Evolutionary conservation across 2,888 invertebrate species (phyloP).

Genomic region (Nomada hirtipes): DNA sequence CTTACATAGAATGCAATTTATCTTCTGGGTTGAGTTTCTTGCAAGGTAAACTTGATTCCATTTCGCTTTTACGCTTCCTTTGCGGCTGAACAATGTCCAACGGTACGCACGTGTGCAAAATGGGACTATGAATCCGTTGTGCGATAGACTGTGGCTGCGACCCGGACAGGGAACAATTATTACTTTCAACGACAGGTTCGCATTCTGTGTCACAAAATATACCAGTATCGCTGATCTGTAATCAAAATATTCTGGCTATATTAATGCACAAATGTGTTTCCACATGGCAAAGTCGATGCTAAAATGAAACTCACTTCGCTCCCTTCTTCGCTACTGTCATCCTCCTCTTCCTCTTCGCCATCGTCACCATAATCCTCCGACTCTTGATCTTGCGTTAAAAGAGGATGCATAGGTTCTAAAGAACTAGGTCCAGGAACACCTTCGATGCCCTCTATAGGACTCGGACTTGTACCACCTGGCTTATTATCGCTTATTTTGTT

Average conservation of each 20-base stretch:
- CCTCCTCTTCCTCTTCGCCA: conserved; percentile 82
- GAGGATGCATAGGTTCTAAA: conserved; percentile 73
- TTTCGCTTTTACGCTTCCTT: conserved; percentile 82
- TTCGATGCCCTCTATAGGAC: conserved; percentile 81
- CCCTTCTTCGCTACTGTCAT: conserved; percentile 79
- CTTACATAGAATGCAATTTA: conserved; percentile 78
- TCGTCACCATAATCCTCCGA: conserved; percentile 80
- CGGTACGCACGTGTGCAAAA: conserved; percentile 79
- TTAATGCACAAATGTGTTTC: background rate
- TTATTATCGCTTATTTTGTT: conserved; percentile 79
- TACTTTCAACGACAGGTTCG: conserved; percentile 74
- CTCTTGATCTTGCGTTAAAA: conserved; percentile 74
- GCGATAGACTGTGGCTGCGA: conserved; percentile 70
- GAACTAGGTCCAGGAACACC: conserved; percentile 81
- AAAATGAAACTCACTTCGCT: conserved; percentile 74
- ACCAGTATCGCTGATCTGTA: conserved; percentile 79
- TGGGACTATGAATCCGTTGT: conserved; percentile 77
- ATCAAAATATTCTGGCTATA: background rate
- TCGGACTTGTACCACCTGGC: conserved; percentile 81
- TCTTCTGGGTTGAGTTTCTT: conserved; percentile 86
- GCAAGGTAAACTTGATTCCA: conserved; percentile 83
- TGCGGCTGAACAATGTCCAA: conserved; percentile 79
- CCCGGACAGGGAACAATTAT: conserved; percentile 72
- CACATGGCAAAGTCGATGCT: no score
- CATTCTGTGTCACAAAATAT: conserved; percentile 78